A percentile compares a stretch with the other conserved stretches of the same genome.
Evolutionary conservation across 2,113 vertebrate genomes (phyloP).

Genomic region (Melanostigma gelatinosum): DNA sequence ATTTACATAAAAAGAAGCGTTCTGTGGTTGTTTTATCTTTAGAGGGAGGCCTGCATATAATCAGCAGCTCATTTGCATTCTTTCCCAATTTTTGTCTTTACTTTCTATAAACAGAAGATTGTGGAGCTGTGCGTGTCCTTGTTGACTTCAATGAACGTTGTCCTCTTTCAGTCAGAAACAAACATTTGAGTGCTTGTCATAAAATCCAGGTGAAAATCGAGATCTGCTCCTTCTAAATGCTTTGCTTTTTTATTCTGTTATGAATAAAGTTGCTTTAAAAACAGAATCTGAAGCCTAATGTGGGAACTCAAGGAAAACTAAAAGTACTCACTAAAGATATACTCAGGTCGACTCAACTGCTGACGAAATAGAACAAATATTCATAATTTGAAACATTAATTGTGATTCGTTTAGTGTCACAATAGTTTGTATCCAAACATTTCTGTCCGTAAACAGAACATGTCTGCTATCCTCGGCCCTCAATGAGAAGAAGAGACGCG

Average conservation of each 20-base stretch:
- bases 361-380: background rate
- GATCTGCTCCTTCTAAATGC: background rate
- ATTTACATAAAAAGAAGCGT: slow-evolving; percentile 13
- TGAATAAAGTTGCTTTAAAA: background rate
- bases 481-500: slow-evolving; percentile 23
- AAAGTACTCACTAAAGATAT: background rate
- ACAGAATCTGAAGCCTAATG: background rate
- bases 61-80: slow-evolving; percentile 23
- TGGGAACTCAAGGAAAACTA: background rate
- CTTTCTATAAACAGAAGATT: background rate
- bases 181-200: background rate
- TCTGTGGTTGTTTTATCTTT: slow-evolving; percentile 1
- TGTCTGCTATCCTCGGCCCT: background rate
- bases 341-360: too few species aligned
- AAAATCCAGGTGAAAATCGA: background rate
- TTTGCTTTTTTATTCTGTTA: background rate
- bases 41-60: background rate
- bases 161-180: background rate
- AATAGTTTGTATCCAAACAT: background rate
- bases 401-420: background rate
- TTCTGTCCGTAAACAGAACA: background rate
- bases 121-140: background rate
- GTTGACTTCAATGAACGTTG: slow-evolving; percentile 4
- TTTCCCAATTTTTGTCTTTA: background rate
- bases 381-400: background rate